phyloP scores from a whole-genome alignment of 2,797 vertebrate genomes.

The Neostethus bicornis region DNA sequence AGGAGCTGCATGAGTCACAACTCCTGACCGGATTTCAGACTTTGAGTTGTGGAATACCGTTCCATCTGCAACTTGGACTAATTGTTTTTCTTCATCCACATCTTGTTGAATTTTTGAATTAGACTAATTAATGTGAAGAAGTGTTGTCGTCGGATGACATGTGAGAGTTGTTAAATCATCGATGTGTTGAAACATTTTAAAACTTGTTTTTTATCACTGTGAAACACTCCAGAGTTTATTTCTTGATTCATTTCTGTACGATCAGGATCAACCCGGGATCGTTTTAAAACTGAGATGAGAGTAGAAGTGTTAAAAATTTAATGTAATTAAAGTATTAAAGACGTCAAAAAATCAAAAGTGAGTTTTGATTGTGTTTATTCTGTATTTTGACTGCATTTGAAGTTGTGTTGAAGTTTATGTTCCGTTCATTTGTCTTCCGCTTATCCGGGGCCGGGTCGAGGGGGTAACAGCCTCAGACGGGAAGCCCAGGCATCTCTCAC shows the following conservation, averaged over 20 bases:
- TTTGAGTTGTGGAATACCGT: slow-evolving; percentile 18
- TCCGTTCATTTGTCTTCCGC: no score
- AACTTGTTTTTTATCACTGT: slow-evolving; percentile 31
- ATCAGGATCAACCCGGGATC: not conserved
- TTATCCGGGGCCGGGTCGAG: no score
- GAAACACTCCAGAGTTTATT: no score
- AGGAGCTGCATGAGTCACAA: slow-evolving; percentile 59
- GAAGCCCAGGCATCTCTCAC: no score
- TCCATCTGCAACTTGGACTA: slow-evolving; percentile 24
- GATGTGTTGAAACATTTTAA: slow-evolving; percentile 27
- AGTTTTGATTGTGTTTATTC: no score
- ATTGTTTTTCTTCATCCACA: slow-evolving; percentile 26
- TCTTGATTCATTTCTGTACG: not conserved
- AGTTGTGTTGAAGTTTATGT: no score
- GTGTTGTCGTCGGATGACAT: slow-evolving; percentile 44
- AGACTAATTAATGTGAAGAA: slow-evolving; percentile 34
- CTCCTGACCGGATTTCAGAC: slow-evolving; percentile 34
- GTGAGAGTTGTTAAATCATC: slow-evolving; percentile 25
- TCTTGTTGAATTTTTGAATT: slow-evolving; percentile 38
- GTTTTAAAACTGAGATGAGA: not conserved
- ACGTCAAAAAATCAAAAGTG: no score
- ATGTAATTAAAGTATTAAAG: no score
- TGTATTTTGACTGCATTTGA: no score
- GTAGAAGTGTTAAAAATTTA: not conserved
- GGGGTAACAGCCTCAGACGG: no score